Conservation (phyloP, 2,113 vertebrate genomes). For the Nestor notabilis region DNA sequence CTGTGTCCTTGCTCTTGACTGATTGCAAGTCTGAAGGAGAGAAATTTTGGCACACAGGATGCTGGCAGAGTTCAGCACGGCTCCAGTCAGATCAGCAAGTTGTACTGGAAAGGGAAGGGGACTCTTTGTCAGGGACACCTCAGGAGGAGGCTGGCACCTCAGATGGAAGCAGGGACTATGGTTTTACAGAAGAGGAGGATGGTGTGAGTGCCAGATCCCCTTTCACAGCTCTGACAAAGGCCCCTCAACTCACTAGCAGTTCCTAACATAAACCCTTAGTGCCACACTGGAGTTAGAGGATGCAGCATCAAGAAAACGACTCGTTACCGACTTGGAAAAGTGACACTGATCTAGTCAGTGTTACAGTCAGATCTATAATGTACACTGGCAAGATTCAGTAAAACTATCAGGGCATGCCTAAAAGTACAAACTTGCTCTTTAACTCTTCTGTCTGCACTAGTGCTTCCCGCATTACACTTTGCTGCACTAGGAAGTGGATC, state of each 20-base stretch:
- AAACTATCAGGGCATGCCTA: not conserved
- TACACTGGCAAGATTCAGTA: not conserved
- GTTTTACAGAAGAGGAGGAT: not conserved
- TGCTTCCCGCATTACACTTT: not conserved
- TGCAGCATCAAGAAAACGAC: not conserved
- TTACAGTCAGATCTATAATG: not conserved
- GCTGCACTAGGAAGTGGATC: not conserved
- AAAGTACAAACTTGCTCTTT: not conserved
- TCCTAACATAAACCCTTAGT: not conserved
- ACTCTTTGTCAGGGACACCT: not conserved
- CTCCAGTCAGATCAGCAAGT: not conserved
- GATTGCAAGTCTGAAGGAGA: rapidly evolving
- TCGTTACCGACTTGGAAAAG: not conserved
- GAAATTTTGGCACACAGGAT: not conserved
- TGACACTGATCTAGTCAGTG: not conserved
- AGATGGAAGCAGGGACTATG: not conserved
- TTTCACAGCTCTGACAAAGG: not conserved
- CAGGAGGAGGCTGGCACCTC: not conserved
- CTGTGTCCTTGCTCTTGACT: not conserved
- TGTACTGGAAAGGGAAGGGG: not conserved
- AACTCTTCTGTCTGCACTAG: not conserved
- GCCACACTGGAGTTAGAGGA: not conserved
- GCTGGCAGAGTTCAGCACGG: not conserved
- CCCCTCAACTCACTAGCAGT: not conserved
- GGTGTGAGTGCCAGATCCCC: not conserved